Conservation (phyloP, 2,113 vertebrate genomes). For the Microcebus ravelobensis region DNA sequence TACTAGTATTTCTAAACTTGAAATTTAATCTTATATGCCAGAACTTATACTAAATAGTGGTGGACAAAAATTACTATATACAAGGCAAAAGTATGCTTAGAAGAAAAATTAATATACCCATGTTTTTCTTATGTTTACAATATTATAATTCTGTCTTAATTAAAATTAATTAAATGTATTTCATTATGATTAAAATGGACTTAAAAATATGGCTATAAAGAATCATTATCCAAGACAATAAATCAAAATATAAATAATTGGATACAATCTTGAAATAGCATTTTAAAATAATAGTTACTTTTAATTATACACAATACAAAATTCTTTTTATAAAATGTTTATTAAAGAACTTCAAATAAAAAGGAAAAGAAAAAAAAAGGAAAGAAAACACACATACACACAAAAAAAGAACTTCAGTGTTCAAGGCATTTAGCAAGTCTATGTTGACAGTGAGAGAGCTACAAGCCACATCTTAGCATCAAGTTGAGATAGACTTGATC, state of each 20-base stretch:
- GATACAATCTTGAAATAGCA: constrained; percentile 54
- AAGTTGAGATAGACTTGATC: not conserved
- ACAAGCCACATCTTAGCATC: not conserved
- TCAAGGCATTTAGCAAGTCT: constrained; percentile 6
- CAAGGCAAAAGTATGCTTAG: not conserved
- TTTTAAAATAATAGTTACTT: constrained; percentile 58
- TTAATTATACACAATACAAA: constrained; percentile 31
- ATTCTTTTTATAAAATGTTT: not conserved
- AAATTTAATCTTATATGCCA: not conserved
- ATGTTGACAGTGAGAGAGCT: not conserved
- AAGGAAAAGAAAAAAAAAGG: too few species aligned
- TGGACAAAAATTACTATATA: not conserved
- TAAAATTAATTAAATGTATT: constrained; percentile 60
- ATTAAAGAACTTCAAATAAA: not conserved
- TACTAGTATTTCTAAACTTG: not conserved
- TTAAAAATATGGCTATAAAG: constrained; percentile 68
- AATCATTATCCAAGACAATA: constrained; percentile 53
- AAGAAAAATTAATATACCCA: constrained; percentile 16
- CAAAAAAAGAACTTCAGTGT: not conserved
- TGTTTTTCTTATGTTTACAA: not conserved
- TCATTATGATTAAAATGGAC: not conserved
- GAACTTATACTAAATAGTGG: not conserved
- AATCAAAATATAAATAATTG: constrained; percentile 70
- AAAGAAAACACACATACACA: too few species aligned
- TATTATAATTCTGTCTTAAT: constrained; percentile 18